These are phyloP conservation scores for Balaenoptera acutorostrata DNA, from an alignment of 2,113 vertebrate genomes.

Conservation along the genomic window DNA sequence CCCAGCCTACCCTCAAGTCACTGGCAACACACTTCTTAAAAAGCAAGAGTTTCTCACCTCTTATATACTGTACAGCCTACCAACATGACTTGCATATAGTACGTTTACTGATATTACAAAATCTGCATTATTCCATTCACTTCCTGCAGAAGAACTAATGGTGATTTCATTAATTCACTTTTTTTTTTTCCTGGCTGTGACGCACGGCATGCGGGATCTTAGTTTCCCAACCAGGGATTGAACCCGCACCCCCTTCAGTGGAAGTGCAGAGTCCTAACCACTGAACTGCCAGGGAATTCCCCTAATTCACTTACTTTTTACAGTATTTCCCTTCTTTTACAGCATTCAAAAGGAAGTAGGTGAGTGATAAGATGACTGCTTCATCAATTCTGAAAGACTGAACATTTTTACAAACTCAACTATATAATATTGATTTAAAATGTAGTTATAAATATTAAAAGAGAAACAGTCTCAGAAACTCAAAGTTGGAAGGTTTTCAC, in stretches of 20 bases:
- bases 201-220: too few species aligned
- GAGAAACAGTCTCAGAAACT: constrained; percentile 3
- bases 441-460: not conserved
- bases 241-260: too few species aligned
- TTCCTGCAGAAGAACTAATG: not conserved
- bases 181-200: too few species aligned
- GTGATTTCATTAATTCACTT: not conserved
- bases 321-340: not conserved
- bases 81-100: not conserved
- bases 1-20: not conserved
- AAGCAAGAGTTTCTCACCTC: not conserved
- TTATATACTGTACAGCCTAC: not conserved
- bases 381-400: not conserved
- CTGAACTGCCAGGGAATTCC: too few species aligned
- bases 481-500: not conserved
- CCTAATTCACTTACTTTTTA: not conserved
- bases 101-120: not conserved
- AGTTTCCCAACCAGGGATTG: too few species aligned
- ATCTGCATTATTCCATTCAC: not conserved
- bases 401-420: not conserved
- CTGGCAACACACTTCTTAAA: not conserved
- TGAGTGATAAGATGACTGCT: not conserved
- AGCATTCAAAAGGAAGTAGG: not conserved
- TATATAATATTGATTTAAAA: not conserved
- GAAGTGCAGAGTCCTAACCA: too few species aligned